A percentile compares a stretch with the other conserved stretches of the same genome.
Conservation (phyloP, 2,888 invertebrate genomes). For the Synanthedon tipuliformis region DNA sequence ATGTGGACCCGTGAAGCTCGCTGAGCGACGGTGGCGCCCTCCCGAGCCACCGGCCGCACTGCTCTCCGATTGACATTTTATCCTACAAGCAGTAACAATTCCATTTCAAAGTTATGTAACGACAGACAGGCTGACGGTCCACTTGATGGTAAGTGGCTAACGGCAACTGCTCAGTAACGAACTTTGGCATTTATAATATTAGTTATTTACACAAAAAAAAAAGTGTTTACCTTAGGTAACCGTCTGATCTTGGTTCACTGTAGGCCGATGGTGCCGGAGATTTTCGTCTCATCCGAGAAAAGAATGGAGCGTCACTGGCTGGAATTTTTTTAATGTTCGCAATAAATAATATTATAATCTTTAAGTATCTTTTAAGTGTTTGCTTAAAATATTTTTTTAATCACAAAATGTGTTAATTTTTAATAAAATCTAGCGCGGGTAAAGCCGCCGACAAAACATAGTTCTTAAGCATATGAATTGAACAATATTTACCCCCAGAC, state of each 20-base stretch:
- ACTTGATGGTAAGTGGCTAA: no score
- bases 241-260: conserved; percentile 48
- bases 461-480: background rate
- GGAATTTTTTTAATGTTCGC: conserved; percentile 1
- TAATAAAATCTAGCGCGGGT: no score
- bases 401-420: no score
- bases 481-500: conserved; percentile 37
- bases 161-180: no score
- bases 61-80: conserved; percentile 5
- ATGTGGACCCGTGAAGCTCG: conserved; percentile 59
- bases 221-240: conserved; percentile 41
- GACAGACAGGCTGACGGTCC: no score
- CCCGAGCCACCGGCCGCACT: conserved; percentile 15
- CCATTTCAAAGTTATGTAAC: no score
- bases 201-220: no score
- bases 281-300: conserved; percentile 48
- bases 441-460: background rate
- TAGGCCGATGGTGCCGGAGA: conserved; percentile 49
- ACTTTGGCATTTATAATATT: no score
- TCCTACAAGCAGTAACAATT: conserved; percentile 13
- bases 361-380: no score
- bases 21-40: conserved; percentile 47
- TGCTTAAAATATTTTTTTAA: no score
- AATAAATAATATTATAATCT: no score
- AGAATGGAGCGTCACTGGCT: conserved; percentile 54